These are phyloP conservation scores for Grallaria varia DNA, from an alignment of 2,113 vertebrate genomes.

Conservation along the genomic window DNA sequence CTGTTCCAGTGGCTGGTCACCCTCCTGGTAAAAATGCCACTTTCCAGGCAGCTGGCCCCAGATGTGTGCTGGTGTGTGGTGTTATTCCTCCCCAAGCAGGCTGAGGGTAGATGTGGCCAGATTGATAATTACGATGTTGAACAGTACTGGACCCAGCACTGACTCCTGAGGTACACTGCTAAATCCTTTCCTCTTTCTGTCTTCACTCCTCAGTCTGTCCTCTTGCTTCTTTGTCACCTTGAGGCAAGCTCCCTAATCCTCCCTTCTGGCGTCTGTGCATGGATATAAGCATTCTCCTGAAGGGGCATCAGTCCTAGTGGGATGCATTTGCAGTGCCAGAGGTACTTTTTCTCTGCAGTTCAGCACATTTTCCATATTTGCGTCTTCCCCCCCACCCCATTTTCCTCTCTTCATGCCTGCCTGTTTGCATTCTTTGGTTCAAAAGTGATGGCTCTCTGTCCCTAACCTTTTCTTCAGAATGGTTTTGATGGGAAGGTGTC, in stretches of 20 bases:
- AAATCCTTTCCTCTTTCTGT: background rate
- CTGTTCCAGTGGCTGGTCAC: background rate
- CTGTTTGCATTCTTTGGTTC: background rate
- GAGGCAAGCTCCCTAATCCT: background rate
- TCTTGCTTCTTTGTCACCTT: background rate
- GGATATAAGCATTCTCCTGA: background rate
- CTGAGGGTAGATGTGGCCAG: background rate
- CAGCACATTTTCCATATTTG: background rate
- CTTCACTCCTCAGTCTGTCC: background rate
- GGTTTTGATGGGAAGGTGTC: background rate
- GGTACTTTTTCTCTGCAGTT: background rate
- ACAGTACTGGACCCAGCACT: background rate
- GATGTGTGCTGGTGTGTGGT: background rate
- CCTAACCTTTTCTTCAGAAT: background rate
- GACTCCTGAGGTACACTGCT: background rate
- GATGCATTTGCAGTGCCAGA: background rate
- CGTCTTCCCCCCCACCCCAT: fast-evolving
- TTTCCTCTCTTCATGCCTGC: background rate
- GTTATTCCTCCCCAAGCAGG: background rate
- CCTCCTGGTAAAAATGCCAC: background rate
- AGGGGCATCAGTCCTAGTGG: background rate
- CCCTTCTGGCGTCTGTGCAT: background rate
- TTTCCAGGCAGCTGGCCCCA: background rate
- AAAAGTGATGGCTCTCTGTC: background rate
- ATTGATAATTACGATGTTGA: fast-evolving